Evolutionary conservation across 2,113 vertebrate genomes (phyloP).

Genomic region (Brachypteracias leptosomus): DNA sequence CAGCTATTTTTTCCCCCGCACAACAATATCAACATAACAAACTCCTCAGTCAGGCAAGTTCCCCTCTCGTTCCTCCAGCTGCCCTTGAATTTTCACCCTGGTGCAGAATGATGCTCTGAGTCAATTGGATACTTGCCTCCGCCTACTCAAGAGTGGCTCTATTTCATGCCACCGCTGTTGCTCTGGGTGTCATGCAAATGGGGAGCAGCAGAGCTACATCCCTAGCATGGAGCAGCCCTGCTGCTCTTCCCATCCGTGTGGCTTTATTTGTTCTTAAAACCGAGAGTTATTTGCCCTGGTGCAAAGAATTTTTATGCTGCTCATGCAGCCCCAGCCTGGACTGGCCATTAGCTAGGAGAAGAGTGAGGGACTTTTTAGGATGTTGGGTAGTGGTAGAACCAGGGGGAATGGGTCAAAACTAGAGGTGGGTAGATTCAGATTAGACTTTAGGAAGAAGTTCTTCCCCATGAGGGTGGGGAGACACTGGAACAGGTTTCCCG

Average conservation of each 20-base stretch:
- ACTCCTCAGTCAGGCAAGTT: background rate
- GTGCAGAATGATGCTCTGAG: slow-evolving; percentile 33
- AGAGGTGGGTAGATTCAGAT: too few relatives aligned
- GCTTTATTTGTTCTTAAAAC: background rate
- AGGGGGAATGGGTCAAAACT: too few relatives aligned
- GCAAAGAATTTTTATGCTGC: background rate
- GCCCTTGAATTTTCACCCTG: slow-evolving; percentile 14
- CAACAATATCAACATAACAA: slow-evolving; percentile 10
- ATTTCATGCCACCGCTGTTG: background rate
- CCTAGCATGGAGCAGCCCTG: background rate
- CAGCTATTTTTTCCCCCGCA: background rate
- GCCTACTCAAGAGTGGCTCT: background rate
- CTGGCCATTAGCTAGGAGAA: background rate
- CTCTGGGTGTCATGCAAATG: slow-evolving; percentile 4
- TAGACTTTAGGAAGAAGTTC: too few relatives aligned
- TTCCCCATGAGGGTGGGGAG: too few relatives aligned
- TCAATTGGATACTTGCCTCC: slow-evolving; percentile 24
- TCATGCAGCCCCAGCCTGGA: background rate
- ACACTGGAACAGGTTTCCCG: too few relatives aligned
- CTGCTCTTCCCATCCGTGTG: background rate
- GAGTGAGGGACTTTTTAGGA: too few relatives aligned
- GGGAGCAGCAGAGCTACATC: background rate
- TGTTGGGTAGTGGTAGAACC: too few relatives aligned
- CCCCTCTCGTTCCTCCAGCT: background rate
- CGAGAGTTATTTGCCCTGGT: background rate